Conservation (phyloP, 2,888 invertebrate species). For the Acrocyrtus sp. region DNA sequence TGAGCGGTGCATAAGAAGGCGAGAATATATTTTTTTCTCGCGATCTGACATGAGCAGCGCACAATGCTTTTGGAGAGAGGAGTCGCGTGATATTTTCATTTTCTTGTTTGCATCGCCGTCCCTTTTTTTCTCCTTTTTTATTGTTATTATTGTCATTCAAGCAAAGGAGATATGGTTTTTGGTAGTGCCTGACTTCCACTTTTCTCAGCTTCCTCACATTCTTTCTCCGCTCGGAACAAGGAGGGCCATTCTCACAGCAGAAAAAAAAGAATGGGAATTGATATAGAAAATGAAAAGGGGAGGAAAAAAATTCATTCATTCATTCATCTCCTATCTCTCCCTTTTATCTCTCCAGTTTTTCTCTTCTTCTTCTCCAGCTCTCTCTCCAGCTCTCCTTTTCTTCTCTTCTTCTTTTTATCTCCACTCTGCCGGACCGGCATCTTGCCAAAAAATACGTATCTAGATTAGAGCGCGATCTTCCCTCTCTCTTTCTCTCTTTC, state of each 20-base stretch:
- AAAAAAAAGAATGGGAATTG: slow-evolving; percentile 3
- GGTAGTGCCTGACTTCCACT: background rate
- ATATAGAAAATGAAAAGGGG: background rate
- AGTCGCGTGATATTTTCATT: background rate
- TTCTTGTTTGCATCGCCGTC: background rate
- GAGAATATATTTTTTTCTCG: no score
- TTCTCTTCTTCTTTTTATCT: slow-evolving; percentile 30
- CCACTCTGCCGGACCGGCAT: slow-evolving; percentile 54
- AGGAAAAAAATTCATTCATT: slow-evolving; percentile 14
- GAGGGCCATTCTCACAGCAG: background rate
- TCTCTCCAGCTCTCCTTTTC: background rate
- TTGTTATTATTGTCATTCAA: background rate
- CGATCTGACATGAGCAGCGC: background rate
- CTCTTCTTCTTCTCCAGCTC: slow-evolving; percentile 11
- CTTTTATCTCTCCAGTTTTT: slow-evolving; percentile 6
- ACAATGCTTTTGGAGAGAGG: no score
- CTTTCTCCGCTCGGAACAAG: slow-evolving; percentile 4
- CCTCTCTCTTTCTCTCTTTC: slow-evolving; percentile 7
- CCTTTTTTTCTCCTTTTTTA: no score
- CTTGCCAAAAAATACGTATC: slow-evolving; percentile 61
- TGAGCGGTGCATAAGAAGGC: background rate
- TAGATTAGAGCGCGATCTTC: slow-evolving; percentile 47
- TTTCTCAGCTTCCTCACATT: background rate
- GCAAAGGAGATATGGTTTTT: background rate
- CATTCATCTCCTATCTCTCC: background rate